Evolutionary conservation across 2,797 vertebrate species (phyloP).

Genomic region (Carapus acus): DNA sequence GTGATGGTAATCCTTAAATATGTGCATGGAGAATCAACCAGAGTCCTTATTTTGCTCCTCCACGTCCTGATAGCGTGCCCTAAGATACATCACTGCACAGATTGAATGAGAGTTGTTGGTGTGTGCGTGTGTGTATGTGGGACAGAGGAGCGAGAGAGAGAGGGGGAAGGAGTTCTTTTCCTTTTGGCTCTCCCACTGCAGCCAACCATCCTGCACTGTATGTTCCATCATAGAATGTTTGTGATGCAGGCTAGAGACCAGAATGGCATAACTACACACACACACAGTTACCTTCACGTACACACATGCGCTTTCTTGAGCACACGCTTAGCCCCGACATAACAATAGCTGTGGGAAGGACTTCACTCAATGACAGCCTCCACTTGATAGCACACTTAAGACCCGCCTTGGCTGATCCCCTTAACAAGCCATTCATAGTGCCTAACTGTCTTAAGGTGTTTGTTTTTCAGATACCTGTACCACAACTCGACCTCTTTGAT

Average conservation of each 20-base stretch:
- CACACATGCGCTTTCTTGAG: background rate
- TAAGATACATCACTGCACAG: slow-evolving; percentile 19
- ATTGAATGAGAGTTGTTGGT: slow-evolving; percentile 14
- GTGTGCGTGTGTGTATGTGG: background rate
- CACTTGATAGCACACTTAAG: slow-evolving; percentile 9
- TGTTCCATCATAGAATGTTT: slow-evolving; percentile 18
- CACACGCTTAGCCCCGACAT: background rate
- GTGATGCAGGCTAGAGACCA: slow-evolving; percentile 22
- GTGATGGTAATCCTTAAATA: slow-evolving; percentile 16
- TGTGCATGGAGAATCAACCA: slow-evolving; percentile 6
- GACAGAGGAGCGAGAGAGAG: background rate
- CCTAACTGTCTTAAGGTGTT: slow-evolving; percentile 1
- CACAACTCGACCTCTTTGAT: slow-evolving; percentile 9
- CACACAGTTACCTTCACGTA: too few species aligned
- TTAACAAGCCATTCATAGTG: slow-evolving; percentile 3
- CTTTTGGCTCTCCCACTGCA: slow-evolving; percentile 34
- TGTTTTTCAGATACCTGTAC: background rate
- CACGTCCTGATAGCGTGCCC: background rate
- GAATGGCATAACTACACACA: slow-evolving; percentile 11
- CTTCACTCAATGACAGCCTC: slow-evolving; percentile 1
- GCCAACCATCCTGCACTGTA: slow-evolving; percentile 29
- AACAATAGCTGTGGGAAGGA: background rate
- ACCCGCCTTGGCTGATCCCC: slow-evolving; percentile 9
- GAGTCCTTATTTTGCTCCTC: background rate
- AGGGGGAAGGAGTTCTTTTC: slow-evolving; percentile 2